phyloP scores from a whole-genome alignment of 2,113 vertebrate genomes.

The Eretmochelys imbricata region DNA sequence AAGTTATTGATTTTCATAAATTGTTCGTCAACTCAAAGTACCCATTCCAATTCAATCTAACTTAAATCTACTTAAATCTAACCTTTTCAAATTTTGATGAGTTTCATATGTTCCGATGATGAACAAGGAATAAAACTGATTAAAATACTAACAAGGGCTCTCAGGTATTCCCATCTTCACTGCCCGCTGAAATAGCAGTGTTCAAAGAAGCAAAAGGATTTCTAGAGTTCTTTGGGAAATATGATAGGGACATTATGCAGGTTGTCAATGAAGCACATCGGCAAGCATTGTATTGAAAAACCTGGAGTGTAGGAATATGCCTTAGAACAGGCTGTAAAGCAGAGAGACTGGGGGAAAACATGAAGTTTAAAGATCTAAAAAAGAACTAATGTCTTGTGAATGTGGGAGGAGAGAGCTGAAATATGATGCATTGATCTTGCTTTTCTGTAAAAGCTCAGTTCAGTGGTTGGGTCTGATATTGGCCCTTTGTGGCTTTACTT shows the following conservation, averaged over 20 bases:
- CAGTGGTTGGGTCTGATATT: background rate
- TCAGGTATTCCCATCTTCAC: background rate
- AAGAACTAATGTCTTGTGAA: background rate
- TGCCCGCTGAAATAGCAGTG: background rate
- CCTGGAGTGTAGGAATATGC: constrained; percentile 62
- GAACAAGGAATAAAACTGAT: background rate
- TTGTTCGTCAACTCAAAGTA: fast-evolving
- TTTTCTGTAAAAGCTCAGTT: background rate
- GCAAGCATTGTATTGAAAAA: constrained; percentile 51
- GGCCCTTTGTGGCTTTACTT: background rate
- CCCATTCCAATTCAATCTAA: background rate
- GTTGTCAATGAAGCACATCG: constrained; percentile 48
- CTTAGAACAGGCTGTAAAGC: constrained; percentile 10
- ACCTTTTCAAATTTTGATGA: background rate
- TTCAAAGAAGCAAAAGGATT: constrained; percentile 60
- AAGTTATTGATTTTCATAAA: constrained; percentile 13
- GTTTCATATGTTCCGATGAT: constrained; percentile 9
- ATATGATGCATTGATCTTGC: background rate
- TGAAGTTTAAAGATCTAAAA: background rate
- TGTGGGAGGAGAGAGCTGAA: background rate
- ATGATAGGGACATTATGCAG: constrained; percentile 11
- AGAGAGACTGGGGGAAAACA: constrained; percentile 12
- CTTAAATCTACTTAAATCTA: background rate
- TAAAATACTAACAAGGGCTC: background rate
- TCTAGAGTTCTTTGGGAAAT: constrained; percentile 51